Conservation (phyloP, 1,140 invertebrate species). For the Cylas formicarius region DNA sequence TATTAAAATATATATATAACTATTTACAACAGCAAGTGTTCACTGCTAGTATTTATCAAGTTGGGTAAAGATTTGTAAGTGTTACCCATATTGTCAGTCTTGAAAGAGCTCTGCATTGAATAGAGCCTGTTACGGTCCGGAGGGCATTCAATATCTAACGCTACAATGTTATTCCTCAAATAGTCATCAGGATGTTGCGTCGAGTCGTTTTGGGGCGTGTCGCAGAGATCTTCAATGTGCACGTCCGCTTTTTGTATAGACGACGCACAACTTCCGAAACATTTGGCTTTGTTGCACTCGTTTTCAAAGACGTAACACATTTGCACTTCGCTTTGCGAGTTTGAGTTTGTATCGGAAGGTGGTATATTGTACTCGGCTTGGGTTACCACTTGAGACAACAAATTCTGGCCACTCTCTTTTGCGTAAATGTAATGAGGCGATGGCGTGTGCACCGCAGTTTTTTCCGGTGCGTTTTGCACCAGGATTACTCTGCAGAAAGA, state of each 20-base stretch:
- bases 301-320: slow-evolving; percentile 32
- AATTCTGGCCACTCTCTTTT: slow-evolving; percentile 28
- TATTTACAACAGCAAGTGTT: slow-evolving; percentile 47
- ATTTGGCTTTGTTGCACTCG: slow-evolving; percentile 23
- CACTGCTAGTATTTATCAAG: slow-evolving; percentile 53
- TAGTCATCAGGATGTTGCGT: slow-evolving; percentile 39
- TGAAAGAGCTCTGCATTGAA: slow-evolving; percentile 23
- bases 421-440: slow-evolving; percentile 24
- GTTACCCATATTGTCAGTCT: slow-evolving; percentile 31
- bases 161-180: slow-evolving; percentile 41
- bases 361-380: slow-evolving; percentile 53
- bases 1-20: slow-evolving; percentile 18
- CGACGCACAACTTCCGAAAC: slow-evolving; percentile 25
- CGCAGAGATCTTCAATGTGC: slow-evolving; percentile 32
- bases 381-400: slow-evolving; percentile 47
- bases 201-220: slow-evolving; percentile 19
- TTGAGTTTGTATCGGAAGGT: slow-evolving; percentile 31
- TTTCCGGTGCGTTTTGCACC: slow-evolving; percentile 84
- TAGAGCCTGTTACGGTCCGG: slow-evolving; percentile 22
- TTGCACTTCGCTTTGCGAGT: slow-evolving; percentile 29
- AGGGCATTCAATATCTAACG: slow-evolving; percentile 44
- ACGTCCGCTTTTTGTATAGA: slow-evolving; percentile 32
- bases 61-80: slow-evolving; percentile 54
- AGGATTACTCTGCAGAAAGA: slow-evolving; percentile 65
- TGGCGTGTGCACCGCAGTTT: slow-evolving; percentile 53